These are phyloP conservation scores for Trachymyrmex septentrionalis DNA, from an alignment of 1,140 invertebrate genomes.

Conservation along the genomic window DNA sequence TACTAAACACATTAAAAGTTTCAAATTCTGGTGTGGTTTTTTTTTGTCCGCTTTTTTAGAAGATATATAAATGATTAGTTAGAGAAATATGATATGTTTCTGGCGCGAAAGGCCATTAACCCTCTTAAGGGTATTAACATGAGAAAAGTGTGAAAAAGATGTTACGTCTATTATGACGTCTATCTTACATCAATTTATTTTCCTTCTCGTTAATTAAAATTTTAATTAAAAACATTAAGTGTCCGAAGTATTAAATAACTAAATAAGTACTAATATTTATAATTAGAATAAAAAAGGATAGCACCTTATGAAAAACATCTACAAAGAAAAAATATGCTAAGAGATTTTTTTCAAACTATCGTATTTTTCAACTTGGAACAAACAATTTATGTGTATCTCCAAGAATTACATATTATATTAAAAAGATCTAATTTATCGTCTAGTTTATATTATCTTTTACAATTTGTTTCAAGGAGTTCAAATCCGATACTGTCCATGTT, in stretches of 20 bases:
- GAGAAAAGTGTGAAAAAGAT: background rate
- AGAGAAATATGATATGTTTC: constrained; percentile 14
- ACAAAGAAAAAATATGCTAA: background rate
- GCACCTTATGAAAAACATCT: background rate
- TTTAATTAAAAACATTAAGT: background rate
- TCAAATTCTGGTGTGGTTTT: constrained; percentile 4
- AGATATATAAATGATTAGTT: constrained; percentile 12
- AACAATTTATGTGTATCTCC: background rate
- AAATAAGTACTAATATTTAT: background rate
- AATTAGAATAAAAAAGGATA: background rate
- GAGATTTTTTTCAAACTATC: background rate
- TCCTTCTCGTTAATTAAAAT: background rate
- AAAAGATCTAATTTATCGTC: background rate
- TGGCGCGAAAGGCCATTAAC: background rate
- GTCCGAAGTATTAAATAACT: background rate
- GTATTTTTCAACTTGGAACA: background rate
- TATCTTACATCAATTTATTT: background rate
- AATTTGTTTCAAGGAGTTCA: background rate
- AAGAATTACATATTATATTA: background rate
- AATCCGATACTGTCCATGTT: background rate
- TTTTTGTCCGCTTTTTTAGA: constrained; percentile 16
- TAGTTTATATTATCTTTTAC: background rate
- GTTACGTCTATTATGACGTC: background rate
- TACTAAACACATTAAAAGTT: constrained; percentile 35
- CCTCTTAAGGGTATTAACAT: background rate